Base-by-base conservation (phyloP, 2,797 vertebrate species). In the Holocentrus rufus region DNA sequence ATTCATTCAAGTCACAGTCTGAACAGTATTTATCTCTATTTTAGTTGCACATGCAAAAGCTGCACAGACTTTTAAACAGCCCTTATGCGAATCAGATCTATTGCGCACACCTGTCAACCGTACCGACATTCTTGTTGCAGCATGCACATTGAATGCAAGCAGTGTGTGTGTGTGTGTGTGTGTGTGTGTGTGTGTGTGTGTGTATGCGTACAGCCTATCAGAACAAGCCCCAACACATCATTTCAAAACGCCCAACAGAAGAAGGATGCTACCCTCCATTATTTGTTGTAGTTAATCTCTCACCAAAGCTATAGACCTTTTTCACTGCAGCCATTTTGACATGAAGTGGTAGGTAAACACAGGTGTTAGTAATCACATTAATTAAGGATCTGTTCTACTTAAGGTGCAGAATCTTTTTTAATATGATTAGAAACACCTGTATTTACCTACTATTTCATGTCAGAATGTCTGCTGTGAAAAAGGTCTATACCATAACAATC, bases 31-130 rank as follows among this genome's bases (percentile, higher is more conserved):
- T 10, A 20, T 34, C 36, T n/a, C 4, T 3, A 0, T 11, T 49
- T 42, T 20, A 2, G 17, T 13, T 50, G 5, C 4, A 55, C 47
- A 49, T 72, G 57, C 57, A 61, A 71, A 72, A 31, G 4, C 39
- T 46, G 9, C 31, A 31, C 57, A 69, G 3, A 46, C 25, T 1
- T 13, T 56, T 58, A 15, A 66, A 7, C 17, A 53, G 25, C 27
- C 1, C 4, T 36, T 36, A 36, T 36, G 34, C 6, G 34, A 36
- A 36, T 36, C 34, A 36, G 34, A 36, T 36, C 34, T 2, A 30
- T 4, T 10, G 36, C 49, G 7, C 25, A 1, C 34, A 31, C 53
- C 14, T 55, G 23, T 25, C 15, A 55, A 27, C 53, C 17, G 53
- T 30, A 30, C 11, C 30, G 23, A 18, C 25, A 11, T 15, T 54